Base-by-base conservation (phyloP, 2,888 invertebrate species). In the Hirtodrosophila histrioides region DNA sequence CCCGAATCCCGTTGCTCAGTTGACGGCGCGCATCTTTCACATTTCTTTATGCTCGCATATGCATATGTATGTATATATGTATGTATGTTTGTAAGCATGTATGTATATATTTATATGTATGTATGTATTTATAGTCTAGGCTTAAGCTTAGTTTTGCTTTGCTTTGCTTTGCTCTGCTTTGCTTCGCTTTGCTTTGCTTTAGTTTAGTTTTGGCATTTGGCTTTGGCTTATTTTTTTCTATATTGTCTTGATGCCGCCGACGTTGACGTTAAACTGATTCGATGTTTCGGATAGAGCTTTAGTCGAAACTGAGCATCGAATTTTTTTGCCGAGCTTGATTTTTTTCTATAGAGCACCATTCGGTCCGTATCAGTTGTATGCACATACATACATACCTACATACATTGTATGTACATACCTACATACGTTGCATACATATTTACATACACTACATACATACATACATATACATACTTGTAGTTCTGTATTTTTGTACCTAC, bases 191-290 rank as follows among this genome's bases (percentile, higher is more conserved):
- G 31, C 40, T 51, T 41, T 31, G 27, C 17, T 35, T 55, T 50
- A 35, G 45, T 68, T 50, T 39, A 37, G 49, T 53, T 57, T 9
- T 41, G 33, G 37, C 35, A 31, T 37, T 49, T 49, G 33, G 49
- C 41, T 70, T 67, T 72, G 66, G 27, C 41, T 69, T 57, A 33
- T 46, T 51, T 67, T 67, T 53, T 62, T 73, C 49, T 71, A 74
- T 86, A 86, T 88, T 88, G 87, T 88, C 88, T 84, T 84, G 88
- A 83, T 84, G 85, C 88, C 88, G 86, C 84, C 88, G 84, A 83
- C 84, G 88, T 84, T 88, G 88, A 86, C 87, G 87, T 88, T 84
- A 86, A 84, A 84, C 84, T 84, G 84, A 84, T 86, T 84, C 85
- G 72, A 81, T 86, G 87, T 88, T 84, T 88, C 68, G 78, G 73